Base-by-base conservation (phyloP, 2,797 vertebrate species). In the Galago senegalensis region DNA sequence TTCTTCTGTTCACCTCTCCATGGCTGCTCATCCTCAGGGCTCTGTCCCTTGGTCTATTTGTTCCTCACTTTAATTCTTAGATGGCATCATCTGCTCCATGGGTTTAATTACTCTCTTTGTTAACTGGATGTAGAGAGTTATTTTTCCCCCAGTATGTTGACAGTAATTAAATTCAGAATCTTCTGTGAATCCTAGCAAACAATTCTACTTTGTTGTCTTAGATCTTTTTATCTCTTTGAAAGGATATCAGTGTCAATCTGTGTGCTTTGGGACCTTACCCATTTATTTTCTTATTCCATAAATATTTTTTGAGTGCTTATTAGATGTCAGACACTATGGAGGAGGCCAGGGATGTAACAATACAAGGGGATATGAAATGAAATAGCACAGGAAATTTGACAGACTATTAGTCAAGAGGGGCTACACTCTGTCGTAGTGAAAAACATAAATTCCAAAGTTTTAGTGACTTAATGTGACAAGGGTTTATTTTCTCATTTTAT, bases 221-320 rank as follows among this genome's bases (percentile, higher is more conserved):
- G 58, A 31, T 75, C 1, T 73, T 83, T 79, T 69, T 23, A 65
- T 53, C 2, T 73, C 69, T 75, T 86, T 76, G 56, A 69, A 89
- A 83, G n/a, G 20, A 49, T 81, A 69, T 77, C 25, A 37, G 56
- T 69, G 14, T 73, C 81, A 83, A 2, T 69, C 27, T 87, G 4
- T 87, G 20, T 14, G 21, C 14, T 73, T 25, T 79, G 13, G 21
- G 12, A 34, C 84, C 84, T 87, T 84, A 49, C 1, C 1, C 40
- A 70, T 61, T 89, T 90, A 73, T 79, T 77, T 87, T 18, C 89
- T 69, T 86, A 53, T 87, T 89, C 4, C 63, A 89, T 14, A 89
- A 27, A 76, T 49, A 34, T 60, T 83, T 89, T 63, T 76, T 27
- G n/a, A 40, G 43, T 37, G 20, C 23, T 77, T 49, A 21, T 73